Percentiles rank a stretch among this genome's conserved stretches.
These are phyloP conservation scores for Ernsta delagoae DNA, from an alignment of 2,888 invertebrate genomes.

Conservation along the genomic window DNA sequence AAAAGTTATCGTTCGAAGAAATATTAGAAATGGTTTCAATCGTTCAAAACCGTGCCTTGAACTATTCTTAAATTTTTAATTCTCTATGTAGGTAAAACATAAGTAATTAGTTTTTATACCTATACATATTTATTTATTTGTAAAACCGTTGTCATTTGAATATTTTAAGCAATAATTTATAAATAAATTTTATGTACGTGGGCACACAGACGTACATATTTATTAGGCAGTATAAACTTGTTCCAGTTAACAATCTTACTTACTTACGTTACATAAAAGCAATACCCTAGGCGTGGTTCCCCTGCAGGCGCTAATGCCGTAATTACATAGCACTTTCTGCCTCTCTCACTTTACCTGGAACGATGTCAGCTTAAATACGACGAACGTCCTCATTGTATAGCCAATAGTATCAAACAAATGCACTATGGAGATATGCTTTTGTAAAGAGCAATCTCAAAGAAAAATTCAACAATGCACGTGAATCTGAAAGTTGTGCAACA, in stretches of 20 bases:
- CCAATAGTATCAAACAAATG: not conserved
- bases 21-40: not conserved
- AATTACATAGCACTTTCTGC: conserved; percentile 4
- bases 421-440: not conserved
- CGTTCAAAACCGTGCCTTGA: not conserved
- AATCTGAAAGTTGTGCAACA: conserved; percentile 21
- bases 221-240: no score
- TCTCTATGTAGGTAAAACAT: no score
- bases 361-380: conserved; percentile 14
- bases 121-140: no score
- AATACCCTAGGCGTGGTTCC: not conserved
- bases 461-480: conserved; percentile 16
- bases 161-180: no score
- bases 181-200: no score
- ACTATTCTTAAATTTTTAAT: no score
- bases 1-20: not conserved
- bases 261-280: no score
- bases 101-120: no score
- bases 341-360: not conserved
- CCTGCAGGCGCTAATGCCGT: conserved; percentile 8
- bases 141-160: no score
- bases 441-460: conserved; percentile 4
- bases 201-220: no score
- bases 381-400: not conserved
- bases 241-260: no score